Conservation (phyloP, 2,113 vertebrate species). For the Apeltes quadracus region DNA sequence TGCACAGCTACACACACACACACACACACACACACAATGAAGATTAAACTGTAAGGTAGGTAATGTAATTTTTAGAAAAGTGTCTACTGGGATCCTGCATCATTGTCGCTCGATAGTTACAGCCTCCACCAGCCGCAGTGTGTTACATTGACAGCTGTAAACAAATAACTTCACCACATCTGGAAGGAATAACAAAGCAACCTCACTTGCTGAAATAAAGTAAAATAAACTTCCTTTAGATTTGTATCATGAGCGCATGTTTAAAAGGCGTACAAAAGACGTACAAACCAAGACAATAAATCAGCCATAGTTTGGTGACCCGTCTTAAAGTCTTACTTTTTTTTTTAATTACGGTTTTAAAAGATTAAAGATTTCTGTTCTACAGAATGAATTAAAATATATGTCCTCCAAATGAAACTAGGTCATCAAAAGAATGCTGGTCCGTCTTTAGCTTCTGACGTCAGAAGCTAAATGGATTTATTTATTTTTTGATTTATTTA, state of each 20-base stretch:
- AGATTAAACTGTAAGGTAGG: no score
- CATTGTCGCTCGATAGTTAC: not conserved
- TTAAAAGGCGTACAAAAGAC: conserved; percentile 10
- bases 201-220: not conserved
- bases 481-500: no score
- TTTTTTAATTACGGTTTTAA: no score
- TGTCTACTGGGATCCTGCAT: not conserved
- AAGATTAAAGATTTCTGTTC: no score
- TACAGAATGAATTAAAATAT: not conserved
- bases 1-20: not conserved
- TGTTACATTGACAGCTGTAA: not conserved
- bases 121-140: not conserved
- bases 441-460: no score
- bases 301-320: no score
- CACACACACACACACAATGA: no score
- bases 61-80: no score
- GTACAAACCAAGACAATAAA: conserved; percentile 6
- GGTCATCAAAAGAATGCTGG: no score
- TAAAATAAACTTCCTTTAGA: not conserved
- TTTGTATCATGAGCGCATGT: not conserved
- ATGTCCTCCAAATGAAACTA: not conserved
- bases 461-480: no score
- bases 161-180: not conserved
- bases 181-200: not conserved
- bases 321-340: no score